These are phyloP conservation scores for Chionodraco myersi DNA, from an alignment of 2,113 vertebrate genomes.

Conservation along the genomic window DNA sequence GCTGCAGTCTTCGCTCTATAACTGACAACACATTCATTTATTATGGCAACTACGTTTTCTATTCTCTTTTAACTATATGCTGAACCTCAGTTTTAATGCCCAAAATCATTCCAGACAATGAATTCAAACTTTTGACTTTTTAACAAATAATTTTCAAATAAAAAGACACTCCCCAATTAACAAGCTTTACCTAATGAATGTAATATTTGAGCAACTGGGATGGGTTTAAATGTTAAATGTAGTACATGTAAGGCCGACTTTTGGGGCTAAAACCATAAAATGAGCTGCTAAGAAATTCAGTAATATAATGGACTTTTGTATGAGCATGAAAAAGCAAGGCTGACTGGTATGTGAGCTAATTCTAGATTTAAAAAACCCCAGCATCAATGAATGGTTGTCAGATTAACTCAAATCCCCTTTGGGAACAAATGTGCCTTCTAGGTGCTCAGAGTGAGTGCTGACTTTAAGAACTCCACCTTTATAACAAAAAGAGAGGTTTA, in stretches of 20 bases:
- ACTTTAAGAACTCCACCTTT: conserved; percentile 52
- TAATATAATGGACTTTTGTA: background rate
- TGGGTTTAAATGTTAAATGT: too few species aligned
- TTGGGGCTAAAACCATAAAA: background rate
- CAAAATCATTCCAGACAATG: too few species aligned
- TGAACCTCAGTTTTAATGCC: background rate
- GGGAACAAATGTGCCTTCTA: conserved; percentile 14
- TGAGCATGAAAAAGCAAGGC: background rate
- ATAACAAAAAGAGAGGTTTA: conserved; percentile 24
- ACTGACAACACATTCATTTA: background rate
- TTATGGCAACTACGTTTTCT: background rate
- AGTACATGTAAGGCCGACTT: background rate
- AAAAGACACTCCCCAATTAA: conserved; percentile 3
- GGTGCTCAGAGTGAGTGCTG: conserved; percentile 38
- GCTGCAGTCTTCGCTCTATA: background rate
- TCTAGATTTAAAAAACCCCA: conserved; percentile 15
- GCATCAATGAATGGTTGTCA: conserved; percentile 14
- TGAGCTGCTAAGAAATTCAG: background rate
- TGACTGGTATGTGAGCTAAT: background rate
- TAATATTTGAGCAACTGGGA: too few species aligned
- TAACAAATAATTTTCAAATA: background rate
- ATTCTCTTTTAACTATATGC: background rate
- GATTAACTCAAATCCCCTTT: conserved; percentile 2
- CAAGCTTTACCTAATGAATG: too few species aligned
- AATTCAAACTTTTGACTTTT: background rate